Base-by-base conservation (phyloP, 2,888 invertebrate genomes). In the Alviniconcha strummeri region DNA sequence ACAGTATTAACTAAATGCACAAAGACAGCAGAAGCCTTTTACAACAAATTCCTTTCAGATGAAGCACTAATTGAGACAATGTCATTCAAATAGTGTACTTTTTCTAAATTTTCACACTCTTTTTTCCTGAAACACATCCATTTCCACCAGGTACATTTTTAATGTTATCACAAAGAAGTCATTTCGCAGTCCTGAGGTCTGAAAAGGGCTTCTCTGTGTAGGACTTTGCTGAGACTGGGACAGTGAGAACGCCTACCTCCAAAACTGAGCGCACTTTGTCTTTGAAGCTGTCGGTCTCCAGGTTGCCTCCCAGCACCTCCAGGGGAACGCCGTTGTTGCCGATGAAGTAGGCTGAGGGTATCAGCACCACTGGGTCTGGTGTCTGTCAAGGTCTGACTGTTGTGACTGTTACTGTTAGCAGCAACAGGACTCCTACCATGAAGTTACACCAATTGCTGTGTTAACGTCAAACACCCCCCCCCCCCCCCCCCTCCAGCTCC, bases 291-390 rank as follows among this genome's bases (percentile, higher is more conserved):
- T 95, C 93, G n/a, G 95, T 93, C 55, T 95, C 94, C 4, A 96
- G 94, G 89, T 94, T 95, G 91, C 96, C 96, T 6, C 95, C 96
- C 17, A 97, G 95, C 82, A 98, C 96, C 93, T 97, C 97, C 82
- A 98, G 91, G 0, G 98, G 97, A 0, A 95, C 95, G 0, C 98
- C 98, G 91, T 96, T 96, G 83, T 96, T 95, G 0, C 97, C 97
- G 92, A 98, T 98, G 92, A 98, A 97, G 94, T 97, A 98, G 81
- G 92, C 94, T 0, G 97, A 97, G 1, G 98, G 98, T 15, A 94
- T 90, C 80, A 93, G 88, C 19, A 94, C 92, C 57, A 94, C 94
- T 84, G 94, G 94, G 91, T 94, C 93, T 94, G 80, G 60, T 11
- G 15, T 17, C 8, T 72, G 86, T 89, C 83, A 90, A 88, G 88